Conservation (phyloP, 2,113 vertebrate species). For the Myrmophylax atrothorax region DNA sequence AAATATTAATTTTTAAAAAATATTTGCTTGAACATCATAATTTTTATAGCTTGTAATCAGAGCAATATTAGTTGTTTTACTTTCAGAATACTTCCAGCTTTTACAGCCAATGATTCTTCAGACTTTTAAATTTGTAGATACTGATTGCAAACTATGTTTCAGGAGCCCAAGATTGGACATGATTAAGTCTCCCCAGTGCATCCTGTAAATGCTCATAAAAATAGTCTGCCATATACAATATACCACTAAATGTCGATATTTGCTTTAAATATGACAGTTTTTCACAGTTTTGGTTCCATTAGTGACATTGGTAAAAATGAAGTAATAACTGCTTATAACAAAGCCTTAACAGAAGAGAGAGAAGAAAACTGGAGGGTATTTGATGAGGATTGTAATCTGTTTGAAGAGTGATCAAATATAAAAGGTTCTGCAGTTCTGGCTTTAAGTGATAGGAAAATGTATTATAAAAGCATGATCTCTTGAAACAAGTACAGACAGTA, state of each 20-base stretch:
- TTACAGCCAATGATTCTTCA: background rate
- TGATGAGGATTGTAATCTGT: background rate
- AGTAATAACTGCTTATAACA: background rate
- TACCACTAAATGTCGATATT: background rate
- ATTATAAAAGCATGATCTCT: background rate
- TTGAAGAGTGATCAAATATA: background rate
- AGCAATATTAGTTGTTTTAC: background rate
- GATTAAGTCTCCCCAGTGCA: background rate
- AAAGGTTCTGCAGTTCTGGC: background rate
- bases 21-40: background rate
- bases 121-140: background rate
- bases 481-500: background rate
- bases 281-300: background rate
- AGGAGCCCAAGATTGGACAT: background rate
- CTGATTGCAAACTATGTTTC: background rate
- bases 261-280: background rate
- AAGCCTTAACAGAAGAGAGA: background rate
- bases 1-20: background rate
- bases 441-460: background rate
- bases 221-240: background rate
- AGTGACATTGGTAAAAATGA: background rate
- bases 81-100: background rate
- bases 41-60: background rate
- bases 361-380: background rate
- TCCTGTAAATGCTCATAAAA: background rate